Evolutionary conservation across 2,113 vertebrate species (phyloP), one percentile per base, ranked within the genome.

Genomic region (Lepisosteus oculatus): DNA sequence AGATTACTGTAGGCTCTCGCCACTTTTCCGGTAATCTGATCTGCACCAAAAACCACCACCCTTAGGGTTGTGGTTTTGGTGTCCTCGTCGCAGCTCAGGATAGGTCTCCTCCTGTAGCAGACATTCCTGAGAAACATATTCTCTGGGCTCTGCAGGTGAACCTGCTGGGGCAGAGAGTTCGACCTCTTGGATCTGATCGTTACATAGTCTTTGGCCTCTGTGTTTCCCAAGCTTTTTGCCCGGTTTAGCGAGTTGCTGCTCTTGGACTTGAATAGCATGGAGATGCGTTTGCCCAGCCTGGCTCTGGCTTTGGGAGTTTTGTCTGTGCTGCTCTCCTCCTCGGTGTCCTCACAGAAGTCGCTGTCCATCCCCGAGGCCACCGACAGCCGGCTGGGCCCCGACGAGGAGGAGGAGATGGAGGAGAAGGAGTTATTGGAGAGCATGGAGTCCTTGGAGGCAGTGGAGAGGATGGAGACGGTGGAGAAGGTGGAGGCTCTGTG

Each of bases 11-110:
- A 99, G 0, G 97, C 97, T 12, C 97, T 85, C 0, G 96, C 95
- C 71, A 99, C 91, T 78, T 96, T 98, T 14, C 97, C 97, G 0
- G 95, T 95, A 71, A 97, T 93, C n/a, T 95, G 91, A 79, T 99
- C 97, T 0, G 96, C 96, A 54, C 97, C 97, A 0, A 99, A 99
- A 79, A 98, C 96, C 71, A 98, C 94, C 2, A 99, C 92, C 0
- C 97, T 91, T 65, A 99, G 82, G 0, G 93, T 95, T 3, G 86
- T 86, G 8, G 79, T 83, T 78, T 92, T 93, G 70, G 85, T 45
- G 2, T 95, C 95, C 78, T 98, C 96, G 0, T 96, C 93, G 0
- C 86, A 93, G 77, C 96, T 97, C 63, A 98, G 87, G 75, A 96
- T 96, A 17, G 97, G 97, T 61, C 95, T 89, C 5, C 95, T 90